These are phyloP conservation scores for Idaea dimidiata DNA, from an alignment of 2,888 invertebrate genomes.

Conservation along the genomic window DNA sequence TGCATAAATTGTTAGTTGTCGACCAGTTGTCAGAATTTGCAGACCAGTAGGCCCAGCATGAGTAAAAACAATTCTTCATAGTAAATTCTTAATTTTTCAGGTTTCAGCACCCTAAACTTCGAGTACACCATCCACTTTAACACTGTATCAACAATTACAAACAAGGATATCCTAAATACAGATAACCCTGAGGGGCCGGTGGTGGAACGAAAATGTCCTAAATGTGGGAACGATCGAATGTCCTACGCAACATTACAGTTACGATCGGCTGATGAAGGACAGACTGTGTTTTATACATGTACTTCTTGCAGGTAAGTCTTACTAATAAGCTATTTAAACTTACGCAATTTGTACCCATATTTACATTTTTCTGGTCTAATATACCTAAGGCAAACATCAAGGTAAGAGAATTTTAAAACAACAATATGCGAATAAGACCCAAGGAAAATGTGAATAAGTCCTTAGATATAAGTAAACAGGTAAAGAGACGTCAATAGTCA, in stretches of 20 bases:
- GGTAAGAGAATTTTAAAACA: too few species aligned
- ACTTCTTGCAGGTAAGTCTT: slow-evolving; percentile 90
- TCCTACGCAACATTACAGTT: slow-evolving; percentile 97
- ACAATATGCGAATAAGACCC: too few species aligned
- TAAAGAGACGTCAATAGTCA: too few species aligned
- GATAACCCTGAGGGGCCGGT: slow-evolving; percentile 86
- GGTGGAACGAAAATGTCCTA: slow-evolving; percentile 90
- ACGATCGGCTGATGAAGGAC: slow-evolving; percentile 99
- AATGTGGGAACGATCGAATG: slow-evolving; percentile 95
- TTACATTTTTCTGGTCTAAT: too few species aligned
- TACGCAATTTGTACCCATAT: too few species aligned
- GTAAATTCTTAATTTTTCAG: slow-evolving; percentile 58
- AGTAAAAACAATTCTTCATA: background rate
- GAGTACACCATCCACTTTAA: slow-evolving; percentile 88
- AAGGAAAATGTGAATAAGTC: too few species aligned
- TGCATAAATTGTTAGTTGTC: too few species aligned
- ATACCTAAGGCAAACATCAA: too few species aligned
- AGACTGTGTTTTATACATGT: slow-evolving; percentile 99
- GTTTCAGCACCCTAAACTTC: slow-evolving; percentile 83
- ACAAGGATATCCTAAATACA: slow-evolving; percentile 53
- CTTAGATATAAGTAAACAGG: too few species aligned
- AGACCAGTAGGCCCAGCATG: too few species aligned
- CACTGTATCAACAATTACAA: slow-evolving; percentile 58
- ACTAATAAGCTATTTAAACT: too few species aligned
- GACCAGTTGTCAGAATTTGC: too few species aligned